Evolutionary conservation across 2,888 invertebrate species (phyloP), one percentile per base, ranked within the genome.

Genomic region (Sesia apiformis): DNA sequence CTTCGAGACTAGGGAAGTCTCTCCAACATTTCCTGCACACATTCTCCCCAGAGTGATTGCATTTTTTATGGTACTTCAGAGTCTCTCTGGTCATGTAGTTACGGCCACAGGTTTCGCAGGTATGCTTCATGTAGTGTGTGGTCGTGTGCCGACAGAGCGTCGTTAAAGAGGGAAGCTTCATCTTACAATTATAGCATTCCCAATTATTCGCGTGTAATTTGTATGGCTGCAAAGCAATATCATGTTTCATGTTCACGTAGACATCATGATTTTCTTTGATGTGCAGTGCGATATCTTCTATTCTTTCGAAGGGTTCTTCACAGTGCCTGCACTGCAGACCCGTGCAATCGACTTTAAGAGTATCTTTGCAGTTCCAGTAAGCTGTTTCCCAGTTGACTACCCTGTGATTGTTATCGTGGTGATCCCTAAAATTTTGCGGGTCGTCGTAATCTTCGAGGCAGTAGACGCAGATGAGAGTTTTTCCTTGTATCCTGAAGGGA

Each of bases 31-130:
- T 83, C 43, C 84, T 70, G 59, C 88, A 88, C 0, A 70, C 62
- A 4, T 70, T 64, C 4, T 74, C 76, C 0, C 73, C 78, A 0
- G 78, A 66, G 60, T 88, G 88, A 4, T 60, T 70, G 56, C 77
- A 78, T 51, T 69, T 73, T 3, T 81, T 72, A 53, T 88, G 88
- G 56, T 85, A 81, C 41, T 73, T 81, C 40, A 88, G 64, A 0
- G 80, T 78, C 52, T 84, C 84, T 2, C 68, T 71, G 0, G 77
- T 74, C 38, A 81, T 59, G 56, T 87, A 88, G 39, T 74, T 71
- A 7, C 79, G 72, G 1, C 83, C 88, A 55, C 88, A 89, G 0
- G 76, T 63, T 52, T 87, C 87, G 53, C 88, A 89, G 0, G 84
- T 84, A 52, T 69, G 81, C 39, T 75, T 76, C 38, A 71, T 70